phyloP scores from a whole-genome alignment of 2,888 invertebrate genomes.

The Trisateles emortualis region DNA sequence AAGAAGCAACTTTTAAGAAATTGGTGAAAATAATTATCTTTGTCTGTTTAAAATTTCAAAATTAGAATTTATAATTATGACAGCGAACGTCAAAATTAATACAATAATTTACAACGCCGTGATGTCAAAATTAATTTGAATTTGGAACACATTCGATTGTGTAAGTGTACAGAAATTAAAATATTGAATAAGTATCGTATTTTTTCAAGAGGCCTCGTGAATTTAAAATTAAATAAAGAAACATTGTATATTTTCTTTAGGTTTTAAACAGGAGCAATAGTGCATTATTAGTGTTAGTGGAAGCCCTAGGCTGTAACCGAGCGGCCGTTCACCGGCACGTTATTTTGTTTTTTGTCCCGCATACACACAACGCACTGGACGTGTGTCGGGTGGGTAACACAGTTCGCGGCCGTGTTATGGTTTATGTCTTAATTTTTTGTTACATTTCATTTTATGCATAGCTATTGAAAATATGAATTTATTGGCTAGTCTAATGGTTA shows the following conservation, averaged over 20 bases:
- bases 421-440: background rate
- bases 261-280: slow-evolving; percentile 7
- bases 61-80: background rate
- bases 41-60: too few relatives aligned
- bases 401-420: slow-evolving; percentile 5
- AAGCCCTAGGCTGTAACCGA: slow-evolving; percentile 53
- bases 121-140: too few relatives aligned
- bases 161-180: too few relatives aligned
- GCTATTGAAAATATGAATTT: too few relatives aligned
- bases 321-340: slow-evolving; percentile 79
- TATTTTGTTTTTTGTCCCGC: slow-evolving; percentile 84
- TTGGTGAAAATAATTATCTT: too few relatives aligned
- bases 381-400: slow-evolving; percentile 10
- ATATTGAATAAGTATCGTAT: background rate
- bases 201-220: background rate
- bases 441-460: background rate
- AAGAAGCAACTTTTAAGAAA: too few relatives aligned
- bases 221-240: background rate
- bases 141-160: too few relatives aligned
- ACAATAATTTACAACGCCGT: too few relatives aligned
- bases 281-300: slow-evolving; percentile 37
- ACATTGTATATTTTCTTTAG: too few relatives aligned
- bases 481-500: too few relatives aligned
- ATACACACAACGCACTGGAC: slow-evolving; percentile 62
- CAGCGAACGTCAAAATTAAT: background rate